Base-by-base conservation (phyloP, 2,888 invertebrate genomes). In the Acholoe squamosa region DNA sequence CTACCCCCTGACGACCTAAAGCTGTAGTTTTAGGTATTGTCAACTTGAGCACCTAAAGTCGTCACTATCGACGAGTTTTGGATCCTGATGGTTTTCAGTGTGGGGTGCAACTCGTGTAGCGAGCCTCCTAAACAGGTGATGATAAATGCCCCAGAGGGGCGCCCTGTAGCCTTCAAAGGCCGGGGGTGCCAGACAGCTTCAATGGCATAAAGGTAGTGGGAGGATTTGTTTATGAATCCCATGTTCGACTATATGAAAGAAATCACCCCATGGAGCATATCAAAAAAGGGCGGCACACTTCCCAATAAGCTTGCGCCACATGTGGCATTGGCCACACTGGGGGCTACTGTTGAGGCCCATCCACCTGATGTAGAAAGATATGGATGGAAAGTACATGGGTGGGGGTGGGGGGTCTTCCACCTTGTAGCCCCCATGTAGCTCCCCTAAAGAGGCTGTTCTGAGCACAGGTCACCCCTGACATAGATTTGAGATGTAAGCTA, bases 171-270 rank as follows among this genome's bases (percentile, higher is more conserved):
- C n/a, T n/a, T n/a, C n/a, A n/a, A 67, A 67, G 22, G 12, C 67
- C 67, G 14, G 67, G n/a, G n/a, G 67, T 12, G 67, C 14, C 67
- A 67, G 67, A n/a, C 67, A 16, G n/a, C 67, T 25, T 67, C 67
- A 67, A 67, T 67, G 67, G 22, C n/a, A 67, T 25, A 67, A 67
- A 67, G 67, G 22, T 25, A 67, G n/a, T 16, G n/a, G 67, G 67
- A n/a, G 67, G 67, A 67, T 67, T 67, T 67, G 67, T 67, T 67
- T 67, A 67, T 67, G 67, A 67, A 67, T n/a, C 67, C 67, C 67
- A n/a, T n/a, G n/a, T n/a, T 25, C n/a, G 22, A 67, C 22, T 25
- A 10, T 67, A 12, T 67, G 67, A 67, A 67, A 67, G 12, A 67
- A 16, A 12, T 25, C 67, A 12, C 14, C 14, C 14, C 67, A 16